Conservation (phyloP, 2,888 invertebrate species). For the Seira musarum region DNA sequence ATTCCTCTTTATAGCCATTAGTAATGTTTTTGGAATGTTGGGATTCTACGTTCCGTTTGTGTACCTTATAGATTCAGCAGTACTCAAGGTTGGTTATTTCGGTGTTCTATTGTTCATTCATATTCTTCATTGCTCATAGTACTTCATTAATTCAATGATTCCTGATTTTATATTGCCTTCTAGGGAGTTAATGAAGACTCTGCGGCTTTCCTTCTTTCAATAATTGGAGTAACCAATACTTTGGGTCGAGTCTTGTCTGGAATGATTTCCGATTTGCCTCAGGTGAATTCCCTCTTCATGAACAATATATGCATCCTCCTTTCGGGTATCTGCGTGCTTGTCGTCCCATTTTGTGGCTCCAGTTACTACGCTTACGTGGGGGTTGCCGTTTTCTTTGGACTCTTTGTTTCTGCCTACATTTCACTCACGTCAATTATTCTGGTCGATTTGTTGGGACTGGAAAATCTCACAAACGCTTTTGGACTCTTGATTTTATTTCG, state of each 20-base stretch:
- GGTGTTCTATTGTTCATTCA: conserved; percentile 62
- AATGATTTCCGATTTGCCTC: conserved; percentile 73
- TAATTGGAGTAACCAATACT: conserved; percentile 87
- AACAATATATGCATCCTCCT: conserved; percentile 94
- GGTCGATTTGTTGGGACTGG: conserved; percentile 95
- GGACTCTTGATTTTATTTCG: conserved; percentile 96
- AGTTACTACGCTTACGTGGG: conserved; percentile 83
- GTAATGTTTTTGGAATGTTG: conserved; percentile 97
- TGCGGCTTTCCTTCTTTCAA: conserved; percentile 84
- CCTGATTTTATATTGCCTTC: not conserved
- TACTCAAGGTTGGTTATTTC: conserved; percentile 80
- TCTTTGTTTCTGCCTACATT: conserved; percentile 95
- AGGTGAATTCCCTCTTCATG: conserved; percentile 90
- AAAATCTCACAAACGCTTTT: conserved; percentile 97
- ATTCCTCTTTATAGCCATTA: conserved; percentile 92
- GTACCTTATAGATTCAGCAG: conserved; percentile 89
- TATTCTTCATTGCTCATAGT: not conserved
- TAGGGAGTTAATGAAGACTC: conserved; percentile 82
- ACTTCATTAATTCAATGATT: no score
- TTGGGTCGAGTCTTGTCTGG: conserved; percentile 76
- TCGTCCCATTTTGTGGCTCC: conserved; percentile 85
- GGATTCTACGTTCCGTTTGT: conserved; percentile 98
- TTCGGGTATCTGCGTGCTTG: conserved; percentile 87
- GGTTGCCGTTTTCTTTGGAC: conserved; percentile 90
- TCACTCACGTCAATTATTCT: conserved; percentile 98